Conservation (phyloP, 1,140 invertebrate genomes). For the Polyergus mexicanus region DNA sequence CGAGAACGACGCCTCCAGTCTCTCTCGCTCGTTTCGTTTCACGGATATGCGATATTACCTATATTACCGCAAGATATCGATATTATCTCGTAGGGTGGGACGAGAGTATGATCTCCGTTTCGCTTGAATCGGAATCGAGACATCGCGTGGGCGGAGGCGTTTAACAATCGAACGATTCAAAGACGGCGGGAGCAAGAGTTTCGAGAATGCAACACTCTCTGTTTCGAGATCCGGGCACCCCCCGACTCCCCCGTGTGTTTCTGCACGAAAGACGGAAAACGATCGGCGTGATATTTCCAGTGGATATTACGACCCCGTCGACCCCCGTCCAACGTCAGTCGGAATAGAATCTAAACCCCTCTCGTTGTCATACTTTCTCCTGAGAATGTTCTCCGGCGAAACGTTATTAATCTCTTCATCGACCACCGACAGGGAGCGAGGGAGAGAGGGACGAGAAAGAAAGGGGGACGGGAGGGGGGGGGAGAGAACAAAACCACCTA, state of each 20-base stretch:
- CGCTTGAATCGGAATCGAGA: conserved; percentile 12
- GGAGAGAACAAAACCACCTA: conserved; percentile 1
- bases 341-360: conserved; percentile 57
- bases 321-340: conserved; percentile 32
- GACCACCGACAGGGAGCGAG: not conserved
- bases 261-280: not conserved
- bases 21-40: not conserved
- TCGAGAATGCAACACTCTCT: not conserved
- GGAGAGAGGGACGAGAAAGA: not conserved
- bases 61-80: not conserved
- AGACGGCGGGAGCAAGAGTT: conserved; percentile 1
- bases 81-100: not conserved
- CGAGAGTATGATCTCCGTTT: not conserved
- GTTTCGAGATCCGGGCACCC: not conserved
- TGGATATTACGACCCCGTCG: conserved; percentile 36
- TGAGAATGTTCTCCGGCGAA: conserved; percentile 48
- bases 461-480: not conserved
- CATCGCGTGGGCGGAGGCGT: conserved; percentile 28
- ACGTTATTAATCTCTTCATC: conserved; percentile 66
- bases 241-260: not conserved
- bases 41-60: not conserved
- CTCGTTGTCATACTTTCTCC: conserved; percentile 57
- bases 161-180: conserved; percentile 7
- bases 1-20: not conserved
- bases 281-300: conserved; percentile 51